Base-by-base conservation (phyloP, 2,113 vertebrate species). In the Heterocephalus glaber region DNA sequence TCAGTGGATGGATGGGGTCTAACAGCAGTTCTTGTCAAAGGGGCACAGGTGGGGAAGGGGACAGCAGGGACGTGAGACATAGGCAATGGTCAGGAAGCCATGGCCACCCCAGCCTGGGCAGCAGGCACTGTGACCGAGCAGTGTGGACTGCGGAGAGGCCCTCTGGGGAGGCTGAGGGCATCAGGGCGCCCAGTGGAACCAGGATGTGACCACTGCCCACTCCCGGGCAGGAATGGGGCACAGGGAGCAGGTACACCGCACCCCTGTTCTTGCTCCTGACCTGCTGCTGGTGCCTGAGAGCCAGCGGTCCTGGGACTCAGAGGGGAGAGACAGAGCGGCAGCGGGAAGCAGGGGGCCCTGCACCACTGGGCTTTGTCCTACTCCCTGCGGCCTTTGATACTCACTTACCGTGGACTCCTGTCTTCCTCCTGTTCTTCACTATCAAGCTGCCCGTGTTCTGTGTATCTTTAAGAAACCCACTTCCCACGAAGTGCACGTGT, bases 381-480 rank as follows among this genome's bases (percentile, higher is more conserved):
- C 56, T 88, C 68, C 41, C 4, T 52, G 24, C 30, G 13, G 6
- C 3, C 28, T 87, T 95, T 84, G 38, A 81, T 28, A 47, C 35
- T n/a, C 30, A 33, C 72, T 84, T 87, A 8, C 13, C 24, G 30
- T 8, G 60, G 22, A 41, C n/a, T 4, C 41, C 56, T 58, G 82
- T 81, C n/a, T 9, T 81, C 58, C 16, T 4, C 49, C 66, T 77
- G 1, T 54, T 95, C 54, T 56, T 86, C 10, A 28, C 56, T 61
- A 35, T 86, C 14, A 66, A 66, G 56, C 70, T 19, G n/a, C 24
- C 44, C 35, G 11, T 6, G 80, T 49, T 33, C 68, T 66, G 24
- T 72, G 74, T 86, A 60, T 56, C 58, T 97, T 54, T 72, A 61
- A 83, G 74, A 94, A 89, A 56, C 85, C 76, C 22, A 52, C 5